Evolutionary conservation across 2,797 vertebrate species (phyloP).

Genomic region (Gobionotothen gibberifrons): DNA sequence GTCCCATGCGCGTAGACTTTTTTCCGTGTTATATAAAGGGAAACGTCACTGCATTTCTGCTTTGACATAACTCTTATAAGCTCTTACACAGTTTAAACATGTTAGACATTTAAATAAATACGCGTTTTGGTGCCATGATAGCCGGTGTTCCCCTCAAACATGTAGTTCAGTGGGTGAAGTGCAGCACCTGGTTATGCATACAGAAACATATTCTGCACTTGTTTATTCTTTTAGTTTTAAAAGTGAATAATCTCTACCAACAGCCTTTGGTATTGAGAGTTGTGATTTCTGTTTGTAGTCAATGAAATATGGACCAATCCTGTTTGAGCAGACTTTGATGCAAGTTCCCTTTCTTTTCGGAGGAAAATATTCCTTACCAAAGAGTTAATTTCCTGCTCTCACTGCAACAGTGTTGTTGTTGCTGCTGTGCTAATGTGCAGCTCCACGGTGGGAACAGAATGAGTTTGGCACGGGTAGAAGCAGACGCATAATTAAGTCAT

Average conservation of each 20-base stretch:
- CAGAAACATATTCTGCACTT: neutral
- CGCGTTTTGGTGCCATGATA: neutral
- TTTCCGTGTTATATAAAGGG: conserved; percentile 24
- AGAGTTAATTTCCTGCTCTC: conserved; percentile 54
- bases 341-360: neutral
- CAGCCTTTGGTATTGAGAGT: too few relatives aligned
- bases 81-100: conserved; percentile 25
- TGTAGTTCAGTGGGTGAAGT: conserved; percentile 24
- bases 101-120: conserved; percentile 13
- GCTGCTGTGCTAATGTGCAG: conserved; percentile 36
- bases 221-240: neutral
- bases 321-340: too few relatives aligned
- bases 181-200: conserved; percentile 6
- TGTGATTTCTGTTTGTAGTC: too few relatives aligned
- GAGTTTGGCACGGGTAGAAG: conserved; percentile 8
- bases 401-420: conserved; percentile 26
- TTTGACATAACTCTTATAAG: conserved; percentile 30
- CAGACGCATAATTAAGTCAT: conserved; percentile 32
- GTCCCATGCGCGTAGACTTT: conserved; percentile 46
- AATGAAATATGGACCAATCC: too few relatives aligned
- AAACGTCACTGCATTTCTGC: conserved; percentile 24
- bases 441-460: conserved; percentile 34
- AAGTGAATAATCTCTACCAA: neutral
- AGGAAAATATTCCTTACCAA: conserved; percentile 30
- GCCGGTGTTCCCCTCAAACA: neutral